Conservation (phyloP, 2,113 vertebrate species). For the Pterocles gutturalis region DNA sequence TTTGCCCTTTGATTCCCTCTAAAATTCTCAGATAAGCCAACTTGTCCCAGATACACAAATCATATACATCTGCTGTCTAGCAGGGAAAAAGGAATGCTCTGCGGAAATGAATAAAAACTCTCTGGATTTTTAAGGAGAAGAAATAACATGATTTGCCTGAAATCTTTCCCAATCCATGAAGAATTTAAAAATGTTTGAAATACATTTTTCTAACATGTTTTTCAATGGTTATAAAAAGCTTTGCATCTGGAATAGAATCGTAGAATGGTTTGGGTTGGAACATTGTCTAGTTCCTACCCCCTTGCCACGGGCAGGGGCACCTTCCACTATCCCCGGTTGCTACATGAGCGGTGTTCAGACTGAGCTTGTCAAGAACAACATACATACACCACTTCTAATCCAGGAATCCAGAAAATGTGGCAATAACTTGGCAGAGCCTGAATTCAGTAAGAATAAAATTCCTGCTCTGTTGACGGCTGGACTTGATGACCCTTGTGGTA, state of each 20-base stretch:
- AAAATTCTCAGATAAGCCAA: conserved; percentile 34
- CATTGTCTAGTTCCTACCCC: too few species aligned
- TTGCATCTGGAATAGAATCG: background rate
- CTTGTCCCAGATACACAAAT: conserved; percentile 18
- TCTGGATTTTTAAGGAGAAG: background rate
- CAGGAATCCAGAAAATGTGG: background rate
- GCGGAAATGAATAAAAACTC: background rate
- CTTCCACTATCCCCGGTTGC: too few species aligned
- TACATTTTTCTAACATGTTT: background rate
- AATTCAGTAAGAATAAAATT: background rate
- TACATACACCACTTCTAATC: background rate
- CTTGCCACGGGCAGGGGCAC: too few species aligned
- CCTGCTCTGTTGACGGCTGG: too few species aligned
- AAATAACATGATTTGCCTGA: background rate
- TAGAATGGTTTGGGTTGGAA: too few species aligned
- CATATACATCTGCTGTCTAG: background rate
- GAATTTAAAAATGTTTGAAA: background rate
- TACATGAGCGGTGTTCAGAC: background rate
- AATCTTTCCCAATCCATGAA: background rate
- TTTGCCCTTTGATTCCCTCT: conserved; percentile 55
- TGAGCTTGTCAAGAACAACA: fast-evolving
- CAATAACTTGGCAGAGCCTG: background rate
- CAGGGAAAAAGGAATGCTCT: background rate
- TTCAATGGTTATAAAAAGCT: background rate
- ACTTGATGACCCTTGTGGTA: too few species aligned